Conservation (phyloP, 2,888 invertebrate species). For the Smittia aterrima region DNA sequence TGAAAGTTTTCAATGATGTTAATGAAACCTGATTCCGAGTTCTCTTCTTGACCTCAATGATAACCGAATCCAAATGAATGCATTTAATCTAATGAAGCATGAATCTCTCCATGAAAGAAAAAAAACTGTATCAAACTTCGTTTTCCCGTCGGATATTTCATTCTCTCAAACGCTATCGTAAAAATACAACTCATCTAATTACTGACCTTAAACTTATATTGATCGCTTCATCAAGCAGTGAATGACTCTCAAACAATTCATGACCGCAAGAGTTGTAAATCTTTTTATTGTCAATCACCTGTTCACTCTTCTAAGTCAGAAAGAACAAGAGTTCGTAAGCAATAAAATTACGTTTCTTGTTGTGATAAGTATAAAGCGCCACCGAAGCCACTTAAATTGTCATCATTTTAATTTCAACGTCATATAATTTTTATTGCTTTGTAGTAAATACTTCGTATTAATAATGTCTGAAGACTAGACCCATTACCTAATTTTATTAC, state of each 20-base stretch:
- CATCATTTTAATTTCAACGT: constrained; percentile 38
- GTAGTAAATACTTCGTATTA: constrained; percentile 39
- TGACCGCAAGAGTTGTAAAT: constrained; percentile 17
- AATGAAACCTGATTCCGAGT: neutral
- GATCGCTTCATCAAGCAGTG: neutral
- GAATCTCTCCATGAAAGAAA: neutral
- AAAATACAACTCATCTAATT: neutral
- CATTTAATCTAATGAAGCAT: too few relatives aligned
- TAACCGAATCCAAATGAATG: neutral
- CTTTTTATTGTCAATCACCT: constrained; percentile 36
- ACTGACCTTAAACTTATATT: neutral
- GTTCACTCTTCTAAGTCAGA: constrained; percentile 9
- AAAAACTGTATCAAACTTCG: too few relatives aligned
- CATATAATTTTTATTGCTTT: constrained; percentile 39
- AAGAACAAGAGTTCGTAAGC: constrained; percentile 9
- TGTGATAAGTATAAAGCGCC: neutral
- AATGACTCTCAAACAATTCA: neutral
- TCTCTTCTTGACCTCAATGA: neutral
- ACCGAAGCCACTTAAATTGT: constrained; percentile 32
- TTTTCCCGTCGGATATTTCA: neutral
- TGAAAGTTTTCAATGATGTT: neutral
- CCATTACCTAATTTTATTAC: constrained; percentile 41
- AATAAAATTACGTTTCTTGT: constrained; percentile 26
- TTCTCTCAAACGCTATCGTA: neutral
- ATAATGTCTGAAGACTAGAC: constrained; percentile 33